Conservation (phyloP, 2,797 vertebrate genomes). For the Lates japonicus region DNA sequence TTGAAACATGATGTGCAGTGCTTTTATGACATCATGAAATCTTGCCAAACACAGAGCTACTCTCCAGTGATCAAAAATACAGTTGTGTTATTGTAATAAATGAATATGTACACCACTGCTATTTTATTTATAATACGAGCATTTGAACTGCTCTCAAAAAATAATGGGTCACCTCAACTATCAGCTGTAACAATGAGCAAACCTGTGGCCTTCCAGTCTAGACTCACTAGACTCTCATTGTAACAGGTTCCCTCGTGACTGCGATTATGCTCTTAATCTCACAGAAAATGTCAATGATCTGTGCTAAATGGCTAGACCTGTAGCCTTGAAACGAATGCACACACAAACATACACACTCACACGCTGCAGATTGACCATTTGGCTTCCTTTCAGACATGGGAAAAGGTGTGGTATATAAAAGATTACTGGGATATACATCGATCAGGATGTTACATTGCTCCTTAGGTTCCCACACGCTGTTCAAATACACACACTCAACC, state of each 20-base stretch:
- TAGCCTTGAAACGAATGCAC: constrained; percentile 31
- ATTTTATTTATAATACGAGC: constrained; percentile 12
- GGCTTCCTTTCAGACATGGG: constrained; percentile 25
- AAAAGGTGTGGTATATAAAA: constrained; percentile 24
- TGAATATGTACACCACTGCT: not conserved
- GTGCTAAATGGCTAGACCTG: constrained; percentile 57
- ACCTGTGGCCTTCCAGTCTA: constrained; percentile 59
- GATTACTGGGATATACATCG: constrained; percentile 34
- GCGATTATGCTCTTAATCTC: constrained; percentile 68
- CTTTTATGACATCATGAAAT: not conserved
- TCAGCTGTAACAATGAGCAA: constrained; percentile 56
- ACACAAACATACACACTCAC: constrained; percentile 29
- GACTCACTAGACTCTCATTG: too few species aligned
- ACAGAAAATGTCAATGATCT: constrained; percentile 65
- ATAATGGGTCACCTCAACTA: constrained; percentile 37
- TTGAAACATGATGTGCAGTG: not conserved
- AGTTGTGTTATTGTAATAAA: constrained; percentile 2
- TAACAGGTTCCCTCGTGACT: constrained; percentile 64
- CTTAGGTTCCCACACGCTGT: constrained; percentile 30
- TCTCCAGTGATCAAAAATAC: not conserved
- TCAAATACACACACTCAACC: constrained; percentile 27
- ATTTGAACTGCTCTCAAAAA: constrained; percentile 40
- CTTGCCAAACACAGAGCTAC: not conserved
- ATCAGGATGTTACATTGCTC: constrained; percentile 36
- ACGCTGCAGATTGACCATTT: not conserved